phyloP scores from a whole-genome alignment of 92 coral and sea anemone genomes.

The Epizoanthus fatuus region DNA sequence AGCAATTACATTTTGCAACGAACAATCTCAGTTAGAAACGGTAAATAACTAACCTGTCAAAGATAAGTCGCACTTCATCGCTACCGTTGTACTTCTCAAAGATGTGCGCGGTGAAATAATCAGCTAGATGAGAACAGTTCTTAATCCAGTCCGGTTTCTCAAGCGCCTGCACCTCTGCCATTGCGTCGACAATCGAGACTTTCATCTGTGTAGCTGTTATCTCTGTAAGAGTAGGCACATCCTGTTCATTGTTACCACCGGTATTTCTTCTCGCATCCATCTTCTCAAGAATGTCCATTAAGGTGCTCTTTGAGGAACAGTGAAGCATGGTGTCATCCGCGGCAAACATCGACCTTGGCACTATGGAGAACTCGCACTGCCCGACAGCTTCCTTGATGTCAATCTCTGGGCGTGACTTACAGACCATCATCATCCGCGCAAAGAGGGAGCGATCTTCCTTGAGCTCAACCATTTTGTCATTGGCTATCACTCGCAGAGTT shows the following conservation, averaged over 20 bases:
- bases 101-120: slow-evolving; percentile 40
- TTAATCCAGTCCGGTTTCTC: slow-evolving; percentile 58
- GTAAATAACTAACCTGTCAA: slow-evolving; percentile 56
- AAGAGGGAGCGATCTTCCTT: slow-evolving; percentile 30
- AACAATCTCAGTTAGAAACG: neutral
- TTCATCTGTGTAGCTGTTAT: slow-evolving; percentile 13
- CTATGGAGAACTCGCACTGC: slow-evolving; percentile 26
- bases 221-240: neutral
- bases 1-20: too few species aligned
- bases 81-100: slow-evolving; percentile 45
- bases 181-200: slow-evolving; percentile 46
- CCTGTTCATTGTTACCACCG: slow-evolving; percentile 4
- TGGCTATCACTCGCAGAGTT: slow-evolving; percentile 20
- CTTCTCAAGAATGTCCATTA: slow-evolving; percentile 45
- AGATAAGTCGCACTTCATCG: slow-evolving; percentile 54
- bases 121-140: slow-evolving; percentile 58
- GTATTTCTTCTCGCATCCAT: neutral
- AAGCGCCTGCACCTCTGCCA: slow-evolving; percentile 72
- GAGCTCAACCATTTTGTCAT: slow-evolving; percentile 37
- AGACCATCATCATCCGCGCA: neutral
- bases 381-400: slow-evolving; percentile 50
- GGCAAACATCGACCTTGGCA: slow-evolving; percentile 36
- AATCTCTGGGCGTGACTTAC: too few species aligned
- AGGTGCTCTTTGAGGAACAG: slow-evolving; percentile 31
- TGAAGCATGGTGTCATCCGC: slow-evolving; percentile 36